These are phyloP conservation scores for Pygathrix nemaeus DNA, from an alignment of 2,113 vertebrate species.

Conservation along the genomic window DNA sequence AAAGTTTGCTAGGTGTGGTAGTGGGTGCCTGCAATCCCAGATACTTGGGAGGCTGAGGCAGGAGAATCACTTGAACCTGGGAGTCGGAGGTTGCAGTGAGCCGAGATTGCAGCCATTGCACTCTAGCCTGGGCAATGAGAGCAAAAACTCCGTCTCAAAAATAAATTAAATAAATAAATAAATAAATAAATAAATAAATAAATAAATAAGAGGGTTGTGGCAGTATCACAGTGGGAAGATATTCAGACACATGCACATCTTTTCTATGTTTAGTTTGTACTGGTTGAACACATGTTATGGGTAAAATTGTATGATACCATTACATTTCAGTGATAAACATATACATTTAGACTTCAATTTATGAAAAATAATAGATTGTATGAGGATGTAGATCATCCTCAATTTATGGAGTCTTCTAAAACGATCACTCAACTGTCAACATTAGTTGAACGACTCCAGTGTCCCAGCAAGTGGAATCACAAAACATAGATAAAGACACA, in stretches of 20 bases:
- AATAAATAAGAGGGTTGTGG: too few species aligned
- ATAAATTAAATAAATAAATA: neutral
- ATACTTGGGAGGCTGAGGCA: too few species aligned
- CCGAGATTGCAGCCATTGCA: too few species aligned
- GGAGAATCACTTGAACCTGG: too few species aligned
- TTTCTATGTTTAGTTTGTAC: neutral
- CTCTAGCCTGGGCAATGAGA: too few species aligned
- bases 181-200: neutral
- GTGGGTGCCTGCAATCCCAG: too few species aligned
- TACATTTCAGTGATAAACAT: neutral
- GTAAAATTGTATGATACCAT: neutral
- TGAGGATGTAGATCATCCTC: neutral
- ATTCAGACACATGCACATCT: neutral
- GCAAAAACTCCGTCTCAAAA: too few species aligned
- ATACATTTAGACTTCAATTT: neutral
- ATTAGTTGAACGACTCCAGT: neutral
- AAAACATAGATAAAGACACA: neutral
- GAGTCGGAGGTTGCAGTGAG: too few species aligned
- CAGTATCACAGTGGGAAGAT: neutral
- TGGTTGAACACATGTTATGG: neutral
- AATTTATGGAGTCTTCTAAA: neutral
- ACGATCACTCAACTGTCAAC: neutral
- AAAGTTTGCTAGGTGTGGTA: too few species aligned
- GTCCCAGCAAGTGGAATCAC: neutral
- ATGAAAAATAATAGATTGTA: neutral